These are phyloP conservation scores for Andrena haemorrhoa DNA, from an alignment of 2,888 invertebrate genomes.

Conservation along the genomic window DNA sequence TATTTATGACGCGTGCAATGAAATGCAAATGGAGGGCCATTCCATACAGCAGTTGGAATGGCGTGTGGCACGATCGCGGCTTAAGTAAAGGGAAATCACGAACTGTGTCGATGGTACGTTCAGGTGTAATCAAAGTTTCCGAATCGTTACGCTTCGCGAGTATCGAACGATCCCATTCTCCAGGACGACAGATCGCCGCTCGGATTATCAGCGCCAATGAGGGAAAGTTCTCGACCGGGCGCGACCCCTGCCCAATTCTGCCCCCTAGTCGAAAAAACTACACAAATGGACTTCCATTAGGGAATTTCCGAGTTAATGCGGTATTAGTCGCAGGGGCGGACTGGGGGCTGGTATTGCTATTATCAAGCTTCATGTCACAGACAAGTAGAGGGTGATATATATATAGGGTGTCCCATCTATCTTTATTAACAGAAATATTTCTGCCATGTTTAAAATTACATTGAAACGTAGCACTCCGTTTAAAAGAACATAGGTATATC, in stretches of 20 bases:
- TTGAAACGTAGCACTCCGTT: too few relatives aligned
- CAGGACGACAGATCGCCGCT: background rate
- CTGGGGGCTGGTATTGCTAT: slow-evolving; percentile 13
- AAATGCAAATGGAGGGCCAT: too few relatives aligned
- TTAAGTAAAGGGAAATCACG: background rate
- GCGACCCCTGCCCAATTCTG: background rate
- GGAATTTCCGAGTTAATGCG: slow-evolving; percentile 22
- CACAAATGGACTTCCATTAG: slow-evolving; percentile 21
- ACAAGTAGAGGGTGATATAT: too few relatives aligned
- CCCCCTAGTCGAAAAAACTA: background rate
- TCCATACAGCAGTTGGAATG: too few relatives aligned
- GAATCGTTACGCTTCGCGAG: background rate
- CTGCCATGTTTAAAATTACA: too few relatives aligned
- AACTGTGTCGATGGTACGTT: background rate
- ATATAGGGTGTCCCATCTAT: too few relatives aligned
- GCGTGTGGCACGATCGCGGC: too few relatives aligned
- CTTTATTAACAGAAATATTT: too few relatives aligned
- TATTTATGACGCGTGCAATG: too few relatives aligned
- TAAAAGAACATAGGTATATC: background rate
- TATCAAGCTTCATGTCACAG: too few relatives aligned
- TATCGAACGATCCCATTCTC: background rate
- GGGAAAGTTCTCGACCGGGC: background rate
- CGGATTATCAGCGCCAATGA: slow-evolving; percentile 6
- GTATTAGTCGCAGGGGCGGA: background rate
- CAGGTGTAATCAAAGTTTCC: background rate